These are phyloP conservation scores for Lordiphosa andalusiaca DNA, from an alignment of 2,888 invertebrate genomes.

Conservation along the genomic window DNA sequence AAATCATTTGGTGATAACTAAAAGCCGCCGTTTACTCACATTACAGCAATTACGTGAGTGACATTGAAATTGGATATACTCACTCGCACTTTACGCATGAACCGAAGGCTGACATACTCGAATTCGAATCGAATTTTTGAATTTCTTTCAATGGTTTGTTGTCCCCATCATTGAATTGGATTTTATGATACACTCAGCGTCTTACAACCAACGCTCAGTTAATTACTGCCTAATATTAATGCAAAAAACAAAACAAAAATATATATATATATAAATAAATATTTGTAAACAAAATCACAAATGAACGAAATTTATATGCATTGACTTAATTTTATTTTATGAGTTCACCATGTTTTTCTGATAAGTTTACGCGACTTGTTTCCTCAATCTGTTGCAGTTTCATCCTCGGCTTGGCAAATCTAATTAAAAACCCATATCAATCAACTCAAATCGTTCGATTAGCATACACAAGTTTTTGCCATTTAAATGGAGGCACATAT, in stretches of 20 bases:
- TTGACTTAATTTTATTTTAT: slow-evolving; percentile 36
- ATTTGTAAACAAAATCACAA: slow-evolving; percentile 4
- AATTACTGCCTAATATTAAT: slow-evolving; percentile 36
- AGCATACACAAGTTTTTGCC: slow-evolving; percentile 72
- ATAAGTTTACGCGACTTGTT: slow-evolving; percentile 21
- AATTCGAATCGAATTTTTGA: slow-evolving; percentile 15
- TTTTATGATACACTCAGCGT: slow-evolving; percentile 24
- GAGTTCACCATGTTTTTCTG: slow-evolving; percentile 26
- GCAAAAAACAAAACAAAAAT: slow-evolving; percentile 17
- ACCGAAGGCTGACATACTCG: slow-evolving; percentile 34
- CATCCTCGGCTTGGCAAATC: slow-evolving; percentile 41
- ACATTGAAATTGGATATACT: slow-evolving; percentile 53
- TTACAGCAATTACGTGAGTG: slow-evolving; percentile 53
- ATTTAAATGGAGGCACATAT: slow-evolving; percentile 28
- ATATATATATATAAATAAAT: neutral
- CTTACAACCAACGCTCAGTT: slow-evolving; percentile 22
- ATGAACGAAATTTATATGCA: slow-evolving; percentile 15
- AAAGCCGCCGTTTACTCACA: slow-evolving; percentile 25
- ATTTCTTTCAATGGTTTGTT: slow-evolving; percentile 4
- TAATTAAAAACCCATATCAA: slow-evolving; percentile 60
- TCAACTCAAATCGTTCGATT: slow-evolving; percentile 55
- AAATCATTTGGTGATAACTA: slow-evolving; percentile 18
- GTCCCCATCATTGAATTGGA: slow-evolving; percentile 33
- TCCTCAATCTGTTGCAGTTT: slow-evolving; percentile 36
- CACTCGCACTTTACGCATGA: slow-evolving; percentile 34